These are phyloP conservation scores for Eupithecia insigniata DNA, from an alignment of 2,888 invertebrate genomes.

Conservation along the genomic window DNA sequence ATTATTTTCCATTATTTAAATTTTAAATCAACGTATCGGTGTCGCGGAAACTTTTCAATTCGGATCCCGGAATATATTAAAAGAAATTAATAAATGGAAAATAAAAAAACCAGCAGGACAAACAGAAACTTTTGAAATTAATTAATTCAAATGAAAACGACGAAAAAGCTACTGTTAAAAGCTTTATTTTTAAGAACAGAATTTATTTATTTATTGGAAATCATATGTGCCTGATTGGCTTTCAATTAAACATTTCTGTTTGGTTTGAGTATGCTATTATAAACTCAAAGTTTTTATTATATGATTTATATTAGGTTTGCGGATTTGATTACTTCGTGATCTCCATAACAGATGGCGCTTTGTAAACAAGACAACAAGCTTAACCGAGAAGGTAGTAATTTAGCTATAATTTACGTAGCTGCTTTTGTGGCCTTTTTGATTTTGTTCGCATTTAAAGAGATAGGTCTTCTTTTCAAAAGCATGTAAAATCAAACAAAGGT, in stretches of 20 bases:
- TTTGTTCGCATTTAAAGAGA: not conserved
- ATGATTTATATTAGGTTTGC: not conserved
- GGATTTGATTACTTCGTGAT: not conserved
- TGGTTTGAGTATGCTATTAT: not conserved
- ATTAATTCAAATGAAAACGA: slow-evolving; percentile 53
- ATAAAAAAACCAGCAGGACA: slow-evolving; percentile 55
- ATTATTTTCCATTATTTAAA: slow-evolving; percentile 56
- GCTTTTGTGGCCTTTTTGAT: not conserved
- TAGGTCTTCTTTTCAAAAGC: not conserved
- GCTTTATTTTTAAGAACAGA: slow-evolving; percentile 8
- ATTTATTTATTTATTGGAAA: not conserved
- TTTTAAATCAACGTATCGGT: slow-evolving; percentile 57
- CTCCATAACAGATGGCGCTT: not conserved
- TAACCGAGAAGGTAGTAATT: not conserved
- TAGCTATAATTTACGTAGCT: not conserved
- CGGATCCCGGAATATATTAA: slow-evolving; percentile 59
- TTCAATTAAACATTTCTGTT: not conserved
- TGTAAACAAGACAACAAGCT: not conserved
- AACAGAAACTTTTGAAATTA: slow-evolving; percentile 67
- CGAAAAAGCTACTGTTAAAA: slow-evolving; percentile 41
- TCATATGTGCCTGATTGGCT: not conserved
- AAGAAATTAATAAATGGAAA: slow-evolving; percentile 64
- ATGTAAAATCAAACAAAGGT: not conserved
- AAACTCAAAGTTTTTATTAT: not conserved
- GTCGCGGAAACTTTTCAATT: slow-evolving; percentile 62